Evolutionary conservation across 2,888 invertebrate species (phyloP), one percentile per base, ranked within the genome.

Genomic region (Ectropis crepuscularia): DNA sequence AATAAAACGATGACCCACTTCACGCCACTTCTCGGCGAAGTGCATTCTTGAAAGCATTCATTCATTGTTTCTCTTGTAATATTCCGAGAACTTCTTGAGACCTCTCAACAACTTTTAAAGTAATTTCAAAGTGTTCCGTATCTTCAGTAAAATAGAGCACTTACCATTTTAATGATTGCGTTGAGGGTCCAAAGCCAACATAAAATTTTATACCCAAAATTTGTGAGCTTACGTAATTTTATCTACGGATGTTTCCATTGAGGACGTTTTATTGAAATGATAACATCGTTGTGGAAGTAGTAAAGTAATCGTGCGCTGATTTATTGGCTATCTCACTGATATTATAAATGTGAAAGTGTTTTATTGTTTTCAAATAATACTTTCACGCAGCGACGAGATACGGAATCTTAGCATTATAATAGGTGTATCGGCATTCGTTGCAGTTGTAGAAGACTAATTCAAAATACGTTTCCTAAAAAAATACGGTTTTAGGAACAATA

Each of bases 1-100:
- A 80, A 74, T 76, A 71, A 79, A 80, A 79, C 9, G 62, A 72
- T 67, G 67, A 67, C 55, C 69, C 74, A 72, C 75, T 81, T 79
- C 74, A 80, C 74, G 71, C 69, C 61, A 73, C 65, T 73, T 64
- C 73, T 67, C 67, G 73, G 69, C 71, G 73, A 67, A 69, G 72
- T 65, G 67, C 67, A 67, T 72, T 71, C 65, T 63, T 68, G 69
- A 74, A 71, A 69, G 74, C 71, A 72, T 64, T 66, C 67, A 57
- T 57, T 37, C 72, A 74, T 77, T 79, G 74, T 76, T 72, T 45
- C 69, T 68, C 57, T 68, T 57, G 28, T 47, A 54, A 46, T 61
- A 57, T 62, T 60, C 60, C 28, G 10, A 51, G 51, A 51, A 16
- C 11, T 61, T 53, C 39, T 37, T 5, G 36, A 45, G 28, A 38